These are phyloP conservation scores for Chaetops frenatus DNA, from an alignment of 2,113 vertebrate genomes.

Conservation along the genomic window DNA sequence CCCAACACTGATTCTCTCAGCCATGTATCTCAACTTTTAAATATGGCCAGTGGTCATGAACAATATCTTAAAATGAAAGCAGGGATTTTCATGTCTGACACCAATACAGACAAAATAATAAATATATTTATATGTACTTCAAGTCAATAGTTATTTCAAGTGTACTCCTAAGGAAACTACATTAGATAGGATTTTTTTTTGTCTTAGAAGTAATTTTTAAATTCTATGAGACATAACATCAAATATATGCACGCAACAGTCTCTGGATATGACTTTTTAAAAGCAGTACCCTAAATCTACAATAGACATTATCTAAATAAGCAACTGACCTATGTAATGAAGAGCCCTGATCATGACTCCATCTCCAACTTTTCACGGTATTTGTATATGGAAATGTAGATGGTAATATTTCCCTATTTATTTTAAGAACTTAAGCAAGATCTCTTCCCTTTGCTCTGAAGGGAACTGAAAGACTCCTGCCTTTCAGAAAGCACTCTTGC, in stretches of 20 bases:
- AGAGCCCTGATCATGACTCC: neutral
- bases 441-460: neutral
- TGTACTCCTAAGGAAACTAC: neutral
- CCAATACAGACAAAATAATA: neutral
- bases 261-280: neutral
- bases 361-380: neutral
- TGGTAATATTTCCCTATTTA: neutral
- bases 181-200: neutral
- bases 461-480: neutral
- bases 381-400: neutral
- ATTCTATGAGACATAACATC: neutral
- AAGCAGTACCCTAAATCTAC: neutral
- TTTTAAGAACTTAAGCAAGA: neutral
- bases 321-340: neutral
- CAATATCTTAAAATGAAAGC: neutral
- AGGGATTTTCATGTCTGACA: neutral
- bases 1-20: neutral
- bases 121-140: neutral
- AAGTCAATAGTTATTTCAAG: neutral
- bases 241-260: neutral
- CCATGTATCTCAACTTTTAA: rapidly evolving
- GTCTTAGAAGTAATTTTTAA: neutral
- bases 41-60: neutral
- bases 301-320: neutral
- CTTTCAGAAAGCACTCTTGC: neutral